Conservation (phyloP, 2,113 vertebrate genomes). For the Saiga tatarica region DNA sequence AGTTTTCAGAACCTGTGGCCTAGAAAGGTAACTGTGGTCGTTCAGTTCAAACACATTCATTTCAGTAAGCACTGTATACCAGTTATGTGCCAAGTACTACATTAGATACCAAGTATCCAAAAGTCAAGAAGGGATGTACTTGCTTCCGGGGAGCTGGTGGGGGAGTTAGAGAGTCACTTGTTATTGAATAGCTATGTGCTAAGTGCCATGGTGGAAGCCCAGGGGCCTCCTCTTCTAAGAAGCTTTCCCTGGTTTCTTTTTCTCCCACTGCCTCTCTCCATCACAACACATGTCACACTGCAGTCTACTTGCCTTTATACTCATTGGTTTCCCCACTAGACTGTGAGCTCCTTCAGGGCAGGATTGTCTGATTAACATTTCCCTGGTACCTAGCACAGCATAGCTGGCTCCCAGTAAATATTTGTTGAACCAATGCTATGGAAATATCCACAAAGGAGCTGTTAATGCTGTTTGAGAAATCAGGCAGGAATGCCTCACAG, state of each 20-base stretch:
- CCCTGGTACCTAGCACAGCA: not conserved
- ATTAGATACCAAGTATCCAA: not conserved
- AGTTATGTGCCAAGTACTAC: not conserved
- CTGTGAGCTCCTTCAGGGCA: constrained; percentile 16
- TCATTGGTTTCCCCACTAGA: constrained; percentile 19
- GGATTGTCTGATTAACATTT: not conserved
- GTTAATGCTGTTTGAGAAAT: not conserved
- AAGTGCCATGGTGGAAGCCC: not conserved
- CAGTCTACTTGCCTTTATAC: not conserved
- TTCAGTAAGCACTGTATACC: not conserved
- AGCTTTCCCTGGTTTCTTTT: constrained; percentile 18
- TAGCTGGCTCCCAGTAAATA: not conserved
- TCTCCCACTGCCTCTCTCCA: not conserved
- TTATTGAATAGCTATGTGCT: not conserved
- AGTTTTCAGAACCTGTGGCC: constrained; percentile 20
- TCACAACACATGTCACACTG: not conserved
- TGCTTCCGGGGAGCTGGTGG: not conserved
- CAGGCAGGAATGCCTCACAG: not conserved
- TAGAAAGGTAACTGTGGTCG: not conserved
- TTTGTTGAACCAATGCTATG: not conserved
- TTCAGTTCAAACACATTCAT: constrained; percentile 9
- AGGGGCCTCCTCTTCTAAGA: not conserved
- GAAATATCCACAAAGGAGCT: not conserved
- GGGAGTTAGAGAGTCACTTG: not conserved
- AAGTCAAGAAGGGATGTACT: not conserved